Percentiles rank a stretch among this genome's conserved stretches.
phyloP scores from a whole-genome alignment of 2,797 vertebrate genomes.

The Linurgus olivaceus region DNA sequence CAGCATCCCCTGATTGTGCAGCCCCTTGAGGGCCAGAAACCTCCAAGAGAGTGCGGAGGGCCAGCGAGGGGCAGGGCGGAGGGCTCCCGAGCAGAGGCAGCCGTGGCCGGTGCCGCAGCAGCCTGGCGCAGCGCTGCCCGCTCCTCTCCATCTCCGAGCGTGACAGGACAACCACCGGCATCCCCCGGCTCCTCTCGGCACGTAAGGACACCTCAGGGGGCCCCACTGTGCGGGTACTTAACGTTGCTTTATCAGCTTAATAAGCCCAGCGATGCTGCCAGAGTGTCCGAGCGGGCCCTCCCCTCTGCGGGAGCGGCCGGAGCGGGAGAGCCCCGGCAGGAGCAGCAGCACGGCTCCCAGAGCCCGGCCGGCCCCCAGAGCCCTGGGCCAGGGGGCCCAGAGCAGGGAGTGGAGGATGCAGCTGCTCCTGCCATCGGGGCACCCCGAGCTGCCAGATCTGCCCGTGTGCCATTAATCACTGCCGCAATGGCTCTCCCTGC shows the following conservation, averaged over 20 bases:
- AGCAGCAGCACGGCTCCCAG: background rate
- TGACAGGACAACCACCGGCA: slow-evolving; percentile 11
- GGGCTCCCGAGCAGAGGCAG: fast-evolving
- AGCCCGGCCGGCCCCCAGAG: too few species aligned
- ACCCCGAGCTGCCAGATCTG: background rate
- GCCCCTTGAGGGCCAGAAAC: fast-evolving
- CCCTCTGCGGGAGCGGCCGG: background rate
- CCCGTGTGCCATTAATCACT: background rate
- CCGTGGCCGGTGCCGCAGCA: fast-evolving
- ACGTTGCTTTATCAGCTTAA: slow-evolving; percentile 51
- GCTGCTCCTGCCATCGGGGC: background rate
- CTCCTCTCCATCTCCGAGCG: background rate
- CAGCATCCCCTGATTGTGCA: fast-evolving
- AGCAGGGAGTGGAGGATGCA: background rate
- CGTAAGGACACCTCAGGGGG: slow-evolving; percentile 15
- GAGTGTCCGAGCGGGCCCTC: background rate
- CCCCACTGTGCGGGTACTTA: background rate
- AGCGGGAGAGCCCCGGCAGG: fast-evolving
- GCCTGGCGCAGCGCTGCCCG: background rate
- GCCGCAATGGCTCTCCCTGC: background rate
- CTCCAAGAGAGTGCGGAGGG: fast-evolving
- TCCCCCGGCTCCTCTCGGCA: slow-evolving; percentile 14
- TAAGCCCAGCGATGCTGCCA: background rate
- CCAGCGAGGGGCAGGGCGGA: fast-evolving
- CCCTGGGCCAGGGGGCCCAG: fast-evolving